These are phyloP conservation scores for Drosophila takahashii DNA, from an alignment of 1,140 invertebrate species.

Conservation along the genomic window DNA sequence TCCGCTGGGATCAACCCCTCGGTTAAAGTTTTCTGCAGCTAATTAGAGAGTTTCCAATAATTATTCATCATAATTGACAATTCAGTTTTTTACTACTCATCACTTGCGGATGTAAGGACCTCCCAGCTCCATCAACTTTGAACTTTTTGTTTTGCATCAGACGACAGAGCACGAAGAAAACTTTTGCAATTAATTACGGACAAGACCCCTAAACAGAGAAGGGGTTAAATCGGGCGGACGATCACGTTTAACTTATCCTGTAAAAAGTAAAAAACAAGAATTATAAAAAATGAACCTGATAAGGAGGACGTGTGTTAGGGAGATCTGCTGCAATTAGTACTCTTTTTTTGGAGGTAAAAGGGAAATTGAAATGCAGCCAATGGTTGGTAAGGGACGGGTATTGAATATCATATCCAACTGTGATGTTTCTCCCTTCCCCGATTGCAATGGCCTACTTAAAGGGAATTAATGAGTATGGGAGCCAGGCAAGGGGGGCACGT, in stretches of 20 bases:
- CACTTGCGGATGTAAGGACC: slow-evolving; percentile 20
- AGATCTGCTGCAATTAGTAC: slow-evolving; percentile 45
- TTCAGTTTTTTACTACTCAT: slow-evolving; percentile 47
- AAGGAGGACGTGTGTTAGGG: slow-evolving; percentile 18
- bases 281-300: slow-evolving; percentile 30
- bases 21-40: slow-evolving; percentile 29
- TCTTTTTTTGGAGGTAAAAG: slow-evolving; percentile 42
- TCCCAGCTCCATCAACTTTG: slow-evolving; percentile 58
- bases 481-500: neutral
- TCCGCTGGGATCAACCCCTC: neutral
- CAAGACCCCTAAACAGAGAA: slow-evolving; percentile 47
- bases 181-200: slow-evolving; percentile 80
- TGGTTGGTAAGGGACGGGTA: neutral
- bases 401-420: slow-evolving; percentile 33
- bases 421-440: slow-evolving; percentile 12
- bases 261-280: slow-evolving; percentile 30
- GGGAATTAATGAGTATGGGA: slow-evolving; percentile 32
- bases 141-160: slow-evolving; percentile 44
- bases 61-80: slow-evolving; percentile 56
- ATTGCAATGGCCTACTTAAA: slow-evolving; percentile 55
- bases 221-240: neutral
- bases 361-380: slow-evolving; percentile 51
- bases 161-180: slow-evolving; percentile 48
- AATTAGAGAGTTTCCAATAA: slow-evolving; percentile 40
- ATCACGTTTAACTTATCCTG: slow-evolving; percentile 23